Conservation (phyloP, 2,113 vertebrate genomes). For the Oxyruncus cristatus region DNA sequence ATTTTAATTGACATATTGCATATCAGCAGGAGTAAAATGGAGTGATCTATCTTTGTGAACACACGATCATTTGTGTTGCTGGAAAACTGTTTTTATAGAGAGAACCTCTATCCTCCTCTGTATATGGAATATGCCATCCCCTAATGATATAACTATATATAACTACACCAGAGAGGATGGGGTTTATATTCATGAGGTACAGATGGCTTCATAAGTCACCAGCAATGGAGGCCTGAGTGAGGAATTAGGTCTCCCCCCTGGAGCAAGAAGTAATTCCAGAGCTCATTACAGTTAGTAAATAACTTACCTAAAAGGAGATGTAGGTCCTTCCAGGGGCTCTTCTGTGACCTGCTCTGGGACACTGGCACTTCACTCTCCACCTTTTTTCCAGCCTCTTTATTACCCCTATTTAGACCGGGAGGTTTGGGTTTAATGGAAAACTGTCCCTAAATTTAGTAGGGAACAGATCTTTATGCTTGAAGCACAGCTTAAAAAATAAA, state of each 20-base stretch:
- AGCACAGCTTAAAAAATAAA: background rate
- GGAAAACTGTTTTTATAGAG: slow-evolving; percentile 43
- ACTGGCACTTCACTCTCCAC: background rate
- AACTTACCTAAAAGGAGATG: background rate
- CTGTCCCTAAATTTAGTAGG: background rate
- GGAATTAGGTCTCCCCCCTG: background rate
- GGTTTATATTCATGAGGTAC: slow-evolving; percentile 53
- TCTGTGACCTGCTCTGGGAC: background rate
- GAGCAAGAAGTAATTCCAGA: background rate
- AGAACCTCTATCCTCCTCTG: background rate
- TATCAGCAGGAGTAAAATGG: background rate
- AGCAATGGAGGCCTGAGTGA: background rate
- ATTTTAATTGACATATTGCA: slow-evolving; percentile 31
- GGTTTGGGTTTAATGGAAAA: background rate
- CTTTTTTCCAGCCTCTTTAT: background rate
- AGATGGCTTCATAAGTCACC: slow-evolving; percentile 53
- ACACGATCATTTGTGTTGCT: slow-evolving; percentile 12
- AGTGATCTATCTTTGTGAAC: slow-evolving; percentile 3
- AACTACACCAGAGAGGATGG: slow-evolving; percentile 36
- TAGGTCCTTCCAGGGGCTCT: background rate
- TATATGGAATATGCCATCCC: slow-evolving; percentile 9
- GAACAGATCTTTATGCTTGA: background rate
- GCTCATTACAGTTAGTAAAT: background rate
- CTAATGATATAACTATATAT: slow-evolving; percentile 42
- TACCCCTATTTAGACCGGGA: background rate